Base-by-base conservation (phyloP, 2,888 invertebrate genomes). In the Caenorhabditis becei region DNA sequence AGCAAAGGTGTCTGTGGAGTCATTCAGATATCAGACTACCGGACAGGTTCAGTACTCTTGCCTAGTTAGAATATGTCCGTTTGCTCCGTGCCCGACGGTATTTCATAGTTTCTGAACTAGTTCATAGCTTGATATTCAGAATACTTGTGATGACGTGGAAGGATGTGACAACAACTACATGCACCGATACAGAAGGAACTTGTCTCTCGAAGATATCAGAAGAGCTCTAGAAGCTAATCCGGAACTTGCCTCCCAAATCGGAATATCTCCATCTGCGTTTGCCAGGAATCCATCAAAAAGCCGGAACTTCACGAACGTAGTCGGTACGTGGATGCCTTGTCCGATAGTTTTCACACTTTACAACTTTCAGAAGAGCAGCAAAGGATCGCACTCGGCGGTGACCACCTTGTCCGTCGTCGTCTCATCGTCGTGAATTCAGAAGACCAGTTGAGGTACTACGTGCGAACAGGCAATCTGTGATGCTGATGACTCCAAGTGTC, bases 1-100 rank as follows among this genome's bases (percentile, higher is more conserved):
- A 41, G 86, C 90, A n/a, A 86, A 86, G 66, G 90, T 91, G 24
- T 86, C 88, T 8, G 89, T 91, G 59, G 91, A 91, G 74, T 87
- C 91, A n/a, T 91, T 91, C 84, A 87, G 91, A 24, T 91, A 91
- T 66, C 91, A 91, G 75, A 88, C 90, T 18, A 91, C 91, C 7
- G 88, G 89, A n/a, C 88, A 90, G 51, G 87, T 91, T 10, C 89
- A 89, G 75, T 91, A 91, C 82, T 88, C 89, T 10, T 91, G 91
- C 77, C 83, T 91, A 10, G 85, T 91, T 16, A 69, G 91, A 47
- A 83, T 91, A 14, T 91, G 91, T 81, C 89, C 90, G 10, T 91
- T 89, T 70, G 85, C 87, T 2, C 84, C 87, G 4, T 91, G 91
- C 71, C 89, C 89, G 1, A 78, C 82, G 82, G 89, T 87, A 18